Conservation (phyloP, 2,113 vertebrate genomes). For the Buteo buteo region DNA sequence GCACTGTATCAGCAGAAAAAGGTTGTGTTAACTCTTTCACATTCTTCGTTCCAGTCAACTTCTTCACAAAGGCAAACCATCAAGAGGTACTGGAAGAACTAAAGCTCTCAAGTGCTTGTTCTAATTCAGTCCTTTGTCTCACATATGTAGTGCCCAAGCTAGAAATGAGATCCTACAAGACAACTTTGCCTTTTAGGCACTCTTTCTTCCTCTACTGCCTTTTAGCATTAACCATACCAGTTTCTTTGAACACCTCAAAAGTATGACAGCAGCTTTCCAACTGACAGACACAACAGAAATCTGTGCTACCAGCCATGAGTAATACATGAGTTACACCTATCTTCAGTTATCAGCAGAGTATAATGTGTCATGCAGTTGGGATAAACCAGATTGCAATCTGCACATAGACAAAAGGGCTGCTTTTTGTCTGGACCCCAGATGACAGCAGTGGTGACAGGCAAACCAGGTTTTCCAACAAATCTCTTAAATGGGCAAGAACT, state of each 20-base stretch:
- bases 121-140: neutral
- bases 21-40: neutral
- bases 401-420: neutral
- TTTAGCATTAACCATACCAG: neutral
- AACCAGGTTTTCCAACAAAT: neutral
- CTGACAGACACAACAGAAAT: neutral
- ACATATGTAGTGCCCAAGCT: neutral
- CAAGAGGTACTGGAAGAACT: neutral
- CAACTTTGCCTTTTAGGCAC: neutral
- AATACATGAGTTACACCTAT: neutral
- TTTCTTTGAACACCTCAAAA: neutral
- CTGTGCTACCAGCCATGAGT: neutral
- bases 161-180: neutral
- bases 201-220: neutral
- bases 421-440: neutral
- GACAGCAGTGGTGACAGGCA: neutral
- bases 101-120: neutral
- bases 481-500: neutral
- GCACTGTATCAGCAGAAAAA: neutral
- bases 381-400: neutral
- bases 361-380: neutral
- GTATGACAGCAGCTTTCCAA: neutral
- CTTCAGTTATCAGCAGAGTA: neutral
- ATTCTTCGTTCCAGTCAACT: neutral
- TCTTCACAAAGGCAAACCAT: neutral